Conservation (phyloP, 1,140 invertebrate species). For the Nephila pilipes region DNA sequence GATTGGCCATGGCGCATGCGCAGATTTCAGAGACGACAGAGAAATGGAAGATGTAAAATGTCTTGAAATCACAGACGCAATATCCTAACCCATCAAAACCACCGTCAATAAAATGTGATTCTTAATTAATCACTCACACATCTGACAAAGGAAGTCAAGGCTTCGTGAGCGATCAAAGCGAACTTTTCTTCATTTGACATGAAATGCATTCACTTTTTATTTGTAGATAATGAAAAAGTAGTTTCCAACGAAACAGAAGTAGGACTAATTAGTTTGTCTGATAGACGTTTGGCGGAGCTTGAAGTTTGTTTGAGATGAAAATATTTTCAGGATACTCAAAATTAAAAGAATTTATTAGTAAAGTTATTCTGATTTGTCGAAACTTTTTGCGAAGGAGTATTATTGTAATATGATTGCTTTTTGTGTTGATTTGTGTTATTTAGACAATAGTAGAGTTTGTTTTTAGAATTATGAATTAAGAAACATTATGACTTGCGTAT, state of each 20-base stretch:
- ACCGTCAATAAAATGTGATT: neutral
- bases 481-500: too few species aligned
- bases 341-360: too few species aligned
- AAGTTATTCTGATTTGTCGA: too few species aligned
- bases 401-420: too few species aligned
- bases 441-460: too few species aligned
- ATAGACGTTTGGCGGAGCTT: too few species aligned
- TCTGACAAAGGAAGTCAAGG: neutral
- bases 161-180: neutral
- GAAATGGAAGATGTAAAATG: slow-evolving; percentile 78
- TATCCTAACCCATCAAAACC: neutral
- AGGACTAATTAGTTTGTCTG: too few species aligned
- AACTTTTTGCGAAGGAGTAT: too few species aligned
- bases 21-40: slow-evolving; percentile 83
- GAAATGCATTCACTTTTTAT: neutral
- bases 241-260: neutral
- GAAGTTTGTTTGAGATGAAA: too few species aligned
- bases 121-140: neutral
- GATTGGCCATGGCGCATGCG: slow-evolving; percentile 96
- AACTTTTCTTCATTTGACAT: neutral
- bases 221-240: slow-evolving; percentile 13
- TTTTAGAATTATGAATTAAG: too few species aligned
- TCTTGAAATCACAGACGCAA: neutral
- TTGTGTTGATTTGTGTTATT: too few species aligned
- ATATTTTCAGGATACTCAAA: too few species aligned